phyloP scores from a whole-genome alignment of 1,140 invertebrate genomes.

The Drosophila erecta region DNA sequence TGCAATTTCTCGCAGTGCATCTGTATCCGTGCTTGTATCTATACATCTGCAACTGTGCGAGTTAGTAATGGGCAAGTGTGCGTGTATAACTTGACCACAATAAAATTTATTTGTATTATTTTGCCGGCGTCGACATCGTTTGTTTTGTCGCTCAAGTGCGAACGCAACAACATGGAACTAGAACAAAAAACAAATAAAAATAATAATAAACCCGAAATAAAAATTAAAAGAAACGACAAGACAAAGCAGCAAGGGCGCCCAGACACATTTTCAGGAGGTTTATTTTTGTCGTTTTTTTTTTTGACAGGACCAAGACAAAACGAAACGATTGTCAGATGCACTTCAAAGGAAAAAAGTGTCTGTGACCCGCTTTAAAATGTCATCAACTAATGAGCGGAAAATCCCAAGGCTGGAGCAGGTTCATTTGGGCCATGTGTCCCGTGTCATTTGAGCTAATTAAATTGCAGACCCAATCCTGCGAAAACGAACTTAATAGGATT shows the following conservation, averaged over 20 bases:
- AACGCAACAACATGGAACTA: conserved; percentile 36
- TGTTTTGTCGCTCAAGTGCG: conserved; percentile 57
- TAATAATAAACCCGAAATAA: conserved; percentile 12
- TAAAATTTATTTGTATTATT: conserved; percentile 73
- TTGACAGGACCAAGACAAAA: neutral
- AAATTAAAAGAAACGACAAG: conserved; percentile 2
- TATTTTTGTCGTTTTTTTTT: too few species aligned
- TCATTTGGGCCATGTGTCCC: conserved; percentile 11
- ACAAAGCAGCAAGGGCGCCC: neutral
- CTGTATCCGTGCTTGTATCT: conserved; percentile 8
- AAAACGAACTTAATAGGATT: conserved; percentile 9
- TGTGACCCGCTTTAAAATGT: conserved; percentile 6
- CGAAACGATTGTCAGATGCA: conserved; percentile 28
- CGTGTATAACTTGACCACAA: conserved; percentile 64
- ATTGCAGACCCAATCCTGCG: conserved; percentile 2
- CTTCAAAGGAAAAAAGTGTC: conserved; percentile 27
- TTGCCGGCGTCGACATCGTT: conserved; percentile 46
- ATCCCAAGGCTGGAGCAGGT: neutral
- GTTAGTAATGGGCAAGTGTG: conserved; percentile 35
- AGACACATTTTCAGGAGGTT: neutral
- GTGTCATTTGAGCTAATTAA: conserved; percentile 21
- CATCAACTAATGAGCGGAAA: conserved; percentile 23
- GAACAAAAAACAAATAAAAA: conserved; percentile 24
- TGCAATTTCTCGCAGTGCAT: conserved; percentile 1
- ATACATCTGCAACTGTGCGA: conserved; percentile 17